phyloP scores from a whole-genome alignment of 2,113 vertebrate species.

The Mastomys natalensis region DNA sequence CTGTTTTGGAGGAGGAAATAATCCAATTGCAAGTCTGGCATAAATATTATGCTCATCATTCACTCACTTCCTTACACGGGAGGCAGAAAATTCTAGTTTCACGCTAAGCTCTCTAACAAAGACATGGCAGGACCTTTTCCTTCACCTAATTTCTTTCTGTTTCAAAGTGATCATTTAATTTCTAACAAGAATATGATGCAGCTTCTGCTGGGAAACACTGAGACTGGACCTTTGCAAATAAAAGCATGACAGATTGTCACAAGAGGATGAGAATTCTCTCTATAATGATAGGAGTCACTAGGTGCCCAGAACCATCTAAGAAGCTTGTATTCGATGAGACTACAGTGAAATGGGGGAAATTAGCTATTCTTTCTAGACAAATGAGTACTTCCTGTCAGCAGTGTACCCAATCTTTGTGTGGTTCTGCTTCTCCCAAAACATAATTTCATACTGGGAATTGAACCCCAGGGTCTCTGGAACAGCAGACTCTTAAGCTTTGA shows the following conservation, averaged over 20 bases:
- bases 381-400: not conserved
- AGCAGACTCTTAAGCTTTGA: not conserved
- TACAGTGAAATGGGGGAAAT: not conserved
- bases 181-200: not conserved
- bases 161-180: constrained; percentile 39
- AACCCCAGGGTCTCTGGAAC: not conserved
- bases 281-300: not conserved
- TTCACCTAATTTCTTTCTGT: constrained; percentile 8
- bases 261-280: constrained; percentile 29
- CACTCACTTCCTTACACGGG: constrained; percentile 29
- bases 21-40: constrained; percentile 37
- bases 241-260: constrained; percentile 60
- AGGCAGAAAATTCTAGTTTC: constrained; percentile 25
- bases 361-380: not conserved
- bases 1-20: constrained; percentile 42
- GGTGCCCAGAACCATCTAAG: not conserved
- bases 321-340: not conserved
- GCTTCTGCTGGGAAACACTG: constrained; percentile 8
- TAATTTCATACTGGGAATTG: not conserved
- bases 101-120: constrained; percentile 23
- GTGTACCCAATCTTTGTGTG: not conserved
- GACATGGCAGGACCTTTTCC: not conserved
- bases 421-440: not conserved
- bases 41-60: constrained; percentile 34
- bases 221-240: constrained; percentile 20